Base-by-base conservation (phyloP, 2,113 vertebrate species). In the Bolborhynchus lineola region DNA sequence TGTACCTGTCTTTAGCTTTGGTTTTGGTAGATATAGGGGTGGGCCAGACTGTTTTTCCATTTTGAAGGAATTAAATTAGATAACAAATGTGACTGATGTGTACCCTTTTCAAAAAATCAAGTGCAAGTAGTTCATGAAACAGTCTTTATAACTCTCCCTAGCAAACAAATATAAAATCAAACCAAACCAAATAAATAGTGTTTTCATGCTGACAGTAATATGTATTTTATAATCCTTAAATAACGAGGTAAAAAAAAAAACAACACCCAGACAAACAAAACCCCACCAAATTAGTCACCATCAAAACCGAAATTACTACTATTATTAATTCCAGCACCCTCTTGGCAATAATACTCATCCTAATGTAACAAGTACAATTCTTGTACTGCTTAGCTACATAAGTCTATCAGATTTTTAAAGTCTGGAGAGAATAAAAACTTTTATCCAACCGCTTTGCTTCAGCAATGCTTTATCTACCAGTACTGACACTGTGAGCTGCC, bases 101-200 rank as follows among this genome's bases (percentile, higher is more conserved):
- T 42, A 90, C 80, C 6, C 75, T 33, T 41, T 84, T n/a, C 18
- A 18, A 64, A 7, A 86, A 76, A 57, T 42, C 41, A 65, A 31
- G 4, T 28, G 75, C 68, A 94, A 75, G 53, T 53, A 91, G 50
- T 85, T 96, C 37, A 93, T 91, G 19, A 80, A 92, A 12, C 21
- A 76, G 68, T 77, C 77, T 91, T 80, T 8, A 13, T 60, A 65
- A 80, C 49, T 86, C 29, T 77, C 24, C 62, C 52, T 71, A 42
- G 83, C 57, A 87, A 46, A 59, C 41, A 33, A 94, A 87, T 84
- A 79, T 25, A 25, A 60, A 60, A 69, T 86, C 16, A 82, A 91
- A 92, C 35, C 20, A 92, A 93, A 96, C 82, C 74, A 94, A 76
- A 39, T 75, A 95, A 95, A 44, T 65, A 75, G 67, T 91, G 67